These are phyloP conservation scores for Vanessa tameamea DNA, from an alignment of 1,140 invertebrate genomes.

Conservation along the genomic window DNA sequence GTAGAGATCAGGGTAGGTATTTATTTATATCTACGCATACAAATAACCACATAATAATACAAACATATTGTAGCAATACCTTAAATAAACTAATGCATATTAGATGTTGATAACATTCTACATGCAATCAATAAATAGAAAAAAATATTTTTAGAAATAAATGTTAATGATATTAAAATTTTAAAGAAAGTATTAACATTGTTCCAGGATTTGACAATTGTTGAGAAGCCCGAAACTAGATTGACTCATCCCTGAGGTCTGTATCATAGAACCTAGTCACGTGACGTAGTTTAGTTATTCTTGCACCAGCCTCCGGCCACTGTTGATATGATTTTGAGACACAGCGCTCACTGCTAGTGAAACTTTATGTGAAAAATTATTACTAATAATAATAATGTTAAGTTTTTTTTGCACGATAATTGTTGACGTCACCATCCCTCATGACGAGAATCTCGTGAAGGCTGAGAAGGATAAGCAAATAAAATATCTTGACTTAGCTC, in stretches of 20 bases:
- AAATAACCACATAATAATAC: no score
- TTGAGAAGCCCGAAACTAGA: slow-evolving; percentile 32
- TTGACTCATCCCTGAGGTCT: slow-evolving; percentile 21
- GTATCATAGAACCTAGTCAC: slow-evolving; percentile 39
- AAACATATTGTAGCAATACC: no score
- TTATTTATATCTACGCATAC: no score
- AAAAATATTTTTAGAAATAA: not conserved
- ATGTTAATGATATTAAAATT: not conserved
- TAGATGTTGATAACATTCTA: no score
- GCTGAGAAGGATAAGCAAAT: no score
- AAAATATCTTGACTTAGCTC: no score
- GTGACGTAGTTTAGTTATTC: slow-evolving; percentile 46
- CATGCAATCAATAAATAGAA: not conserved
- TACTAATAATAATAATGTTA: not conserved
- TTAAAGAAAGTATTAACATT: slow-evolving; percentile 8
- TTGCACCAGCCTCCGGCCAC: slow-evolving; percentile 36
- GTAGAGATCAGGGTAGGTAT: no score
- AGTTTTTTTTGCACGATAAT: no score
- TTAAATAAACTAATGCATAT: no score
- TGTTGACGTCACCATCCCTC: no score
- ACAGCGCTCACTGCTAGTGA: slow-evolving; percentile 20
- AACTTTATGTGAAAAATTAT: not conserved
- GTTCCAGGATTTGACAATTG: slow-evolving; percentile 37
- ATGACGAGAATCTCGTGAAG: no score
- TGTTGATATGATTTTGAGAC: slow-evolving; percentile 41